Conservation (phyloP, 2,888 invertebrate species). For the Cremastobaeus sp. region DNA sequence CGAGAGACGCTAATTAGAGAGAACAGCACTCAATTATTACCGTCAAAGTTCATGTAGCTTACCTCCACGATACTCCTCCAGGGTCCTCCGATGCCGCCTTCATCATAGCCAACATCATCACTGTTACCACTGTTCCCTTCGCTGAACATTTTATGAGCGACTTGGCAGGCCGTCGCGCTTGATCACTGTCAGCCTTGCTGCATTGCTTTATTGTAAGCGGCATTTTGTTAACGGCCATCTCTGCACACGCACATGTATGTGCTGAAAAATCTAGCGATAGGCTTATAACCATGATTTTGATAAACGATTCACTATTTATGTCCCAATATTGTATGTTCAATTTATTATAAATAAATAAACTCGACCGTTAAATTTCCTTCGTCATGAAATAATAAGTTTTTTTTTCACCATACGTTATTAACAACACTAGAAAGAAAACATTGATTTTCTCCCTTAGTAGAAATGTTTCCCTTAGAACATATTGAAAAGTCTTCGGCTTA, state of each 20-base stretch:
- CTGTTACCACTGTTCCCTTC: conserved; percentile 75
- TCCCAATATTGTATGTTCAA: too few species aligned
- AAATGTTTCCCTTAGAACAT: too few species aligned
- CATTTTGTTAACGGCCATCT: conserved; percentile 74
- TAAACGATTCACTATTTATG: too few species aligned
- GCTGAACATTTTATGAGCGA: conserved; percentile 78
- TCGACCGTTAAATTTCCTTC: too few species aligned
- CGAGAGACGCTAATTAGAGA: conserved; percentile 74
- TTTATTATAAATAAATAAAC: too few species aligned
- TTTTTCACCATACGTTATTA: too few species aligned
- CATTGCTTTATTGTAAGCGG: conserved; percentile 76
- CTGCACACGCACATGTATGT: conserved; percentile 58
- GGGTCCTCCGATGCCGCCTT: conserved; percentile 59
- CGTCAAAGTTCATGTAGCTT: conserved; percentile 78
- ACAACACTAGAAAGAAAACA: too few species aligned
- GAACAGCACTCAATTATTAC: conserved; percentile 78
- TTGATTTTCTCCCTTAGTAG: too few species aligned
- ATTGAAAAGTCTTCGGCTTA: too few species aligned
- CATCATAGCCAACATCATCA: conserved; percentile 67
- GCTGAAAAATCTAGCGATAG: too few species aligned
- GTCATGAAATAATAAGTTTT: too few species aligned
- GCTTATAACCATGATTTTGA: too few species aligned
- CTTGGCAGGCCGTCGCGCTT: conserved; percentile 76
- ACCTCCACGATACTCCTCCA: conserved; percentile 63
- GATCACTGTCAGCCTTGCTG: conserved; percentile 76